These are phyloP conservation scores for Eriosoma lanigerum DNA, from an alignment of 1,140 invertebrate species.

Conservation along the genomic window DNA sequence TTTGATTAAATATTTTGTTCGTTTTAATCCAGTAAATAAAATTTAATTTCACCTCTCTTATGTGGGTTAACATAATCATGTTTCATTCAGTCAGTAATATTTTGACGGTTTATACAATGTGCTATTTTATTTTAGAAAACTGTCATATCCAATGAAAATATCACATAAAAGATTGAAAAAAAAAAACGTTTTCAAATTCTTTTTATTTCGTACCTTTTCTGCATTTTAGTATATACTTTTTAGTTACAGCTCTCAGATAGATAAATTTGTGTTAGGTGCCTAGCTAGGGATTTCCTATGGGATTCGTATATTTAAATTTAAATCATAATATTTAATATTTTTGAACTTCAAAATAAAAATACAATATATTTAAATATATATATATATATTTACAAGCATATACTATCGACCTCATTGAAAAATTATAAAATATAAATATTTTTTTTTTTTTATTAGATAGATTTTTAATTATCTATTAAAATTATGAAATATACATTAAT, in stretches of 20 bases:
- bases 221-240: not conserved
- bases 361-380: too few relatives aligned
- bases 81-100: not conserved
- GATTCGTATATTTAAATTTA: not conserved
- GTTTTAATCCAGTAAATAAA: conserved; percentile 2
- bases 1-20: not conserved
- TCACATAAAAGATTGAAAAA: not conserved
- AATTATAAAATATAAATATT: too few relatives aligned
- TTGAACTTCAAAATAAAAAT: not conserved
- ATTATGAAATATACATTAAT: too few relatives aligned
- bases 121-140: conserved; percentile 9
- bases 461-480: too few relatives aligned
- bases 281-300: not conserved
- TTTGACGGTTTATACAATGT: not conserved
- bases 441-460: too few relatives aligned
- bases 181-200: not conserved
- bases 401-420: too few relatives aligned
- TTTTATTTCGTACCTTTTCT: not conserved
- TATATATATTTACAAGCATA: too few relatives aligned
- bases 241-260: not conserved
- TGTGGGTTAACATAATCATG: not conserved
- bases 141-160: conserved; percentile 10
- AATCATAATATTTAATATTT: not conserved
- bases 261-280: not conserved
- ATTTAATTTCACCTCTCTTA: not conserved